Conservation (phyloP, 2,797 vertebrate species). For the Ctenopoma multispine region DNA sequence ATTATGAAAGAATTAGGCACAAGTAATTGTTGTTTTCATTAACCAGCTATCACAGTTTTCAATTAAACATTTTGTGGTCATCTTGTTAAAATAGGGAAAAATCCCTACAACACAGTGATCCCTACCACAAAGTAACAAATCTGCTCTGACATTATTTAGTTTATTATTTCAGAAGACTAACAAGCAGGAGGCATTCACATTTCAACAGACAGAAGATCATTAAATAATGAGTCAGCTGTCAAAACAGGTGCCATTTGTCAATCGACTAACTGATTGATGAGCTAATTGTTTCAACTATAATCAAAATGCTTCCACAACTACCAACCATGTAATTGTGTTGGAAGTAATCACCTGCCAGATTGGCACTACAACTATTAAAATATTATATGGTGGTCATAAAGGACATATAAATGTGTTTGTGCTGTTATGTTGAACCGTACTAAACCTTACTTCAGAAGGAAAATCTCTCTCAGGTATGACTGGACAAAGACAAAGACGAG, state of each 20-base stretch:
- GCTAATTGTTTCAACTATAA: background rate
- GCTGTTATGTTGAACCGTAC: conserved; percentile 10
- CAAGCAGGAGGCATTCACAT: background rate
- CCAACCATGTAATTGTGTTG: background rate
- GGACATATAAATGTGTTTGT: conserved; percentile 13
- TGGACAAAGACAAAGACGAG: conserved; percentile 38
- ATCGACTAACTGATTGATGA: background rate
- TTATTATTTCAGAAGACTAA: background rate
- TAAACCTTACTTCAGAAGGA: conserved; percentile 34
- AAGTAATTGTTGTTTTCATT: background rate
- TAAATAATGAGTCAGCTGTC: background rate
- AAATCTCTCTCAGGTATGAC: conserved; percentile 21
- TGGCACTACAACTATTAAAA: background rate
- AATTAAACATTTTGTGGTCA: background rate
- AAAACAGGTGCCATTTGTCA: background rate
- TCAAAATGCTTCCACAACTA: background rate
- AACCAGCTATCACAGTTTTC: background rate
- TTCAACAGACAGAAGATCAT: background rate
- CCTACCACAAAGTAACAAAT: background rate
- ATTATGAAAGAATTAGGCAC: background rate
- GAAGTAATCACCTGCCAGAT: conserved; percentile 18
- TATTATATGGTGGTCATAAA: conserved; percentile 8
- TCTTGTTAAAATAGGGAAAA: background rate
- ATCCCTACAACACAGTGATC: background rate
- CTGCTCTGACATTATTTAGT: background rate